Evolutionary conservation across 2,888 invertebrate genomes (phyloP).

Genomic region (Geophilus truncorum): DNA sequence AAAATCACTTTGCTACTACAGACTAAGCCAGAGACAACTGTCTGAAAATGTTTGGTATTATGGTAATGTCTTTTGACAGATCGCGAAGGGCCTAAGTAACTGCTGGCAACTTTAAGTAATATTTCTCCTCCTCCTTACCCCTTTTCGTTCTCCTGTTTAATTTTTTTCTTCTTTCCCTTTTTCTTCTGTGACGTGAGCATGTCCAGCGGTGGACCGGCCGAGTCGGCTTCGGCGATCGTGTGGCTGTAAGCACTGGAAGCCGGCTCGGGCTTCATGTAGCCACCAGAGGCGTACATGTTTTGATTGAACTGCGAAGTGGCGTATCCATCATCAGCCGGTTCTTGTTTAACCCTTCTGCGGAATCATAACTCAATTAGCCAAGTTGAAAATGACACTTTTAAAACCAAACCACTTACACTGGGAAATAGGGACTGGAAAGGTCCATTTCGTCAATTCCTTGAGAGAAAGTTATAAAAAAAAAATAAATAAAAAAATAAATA

Average conservation of each 20-base stretch:
- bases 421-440: conserved; percentile 36
- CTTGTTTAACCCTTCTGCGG: conserved; percentile 56
- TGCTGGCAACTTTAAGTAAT: too few species aligned
- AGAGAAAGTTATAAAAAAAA: background rate
- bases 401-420: conserved; percentile 36
- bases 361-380: too few species aligned
- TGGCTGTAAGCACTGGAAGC: conserved; percentile 8
- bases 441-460: too few species aligned
- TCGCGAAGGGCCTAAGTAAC: too few species aligned
- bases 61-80: too few species aligned
- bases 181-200: conserved; percentile 16
- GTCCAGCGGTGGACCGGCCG: conserved; percentile 2
- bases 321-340: conserved; percentile 83
- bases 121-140: background rate
- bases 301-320: conserved; percentile 56
- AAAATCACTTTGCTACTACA: too few species aligned
- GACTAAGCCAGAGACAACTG: too few species aligned
- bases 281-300: background rate
- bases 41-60: too few species aligned
- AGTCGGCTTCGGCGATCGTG: conserved; percentile 31
- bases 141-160: conserved; percentile 32
- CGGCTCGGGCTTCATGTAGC: conserved; percentile 28
- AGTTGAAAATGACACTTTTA: too few species aligned
- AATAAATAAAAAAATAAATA: background rate
- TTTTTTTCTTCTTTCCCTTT: conserved; percentile 35